Evolutionary conservation across 2,797 vertebrate genomes (phyloP).

Genomic region (Aratinga solstitialis): DNA sequence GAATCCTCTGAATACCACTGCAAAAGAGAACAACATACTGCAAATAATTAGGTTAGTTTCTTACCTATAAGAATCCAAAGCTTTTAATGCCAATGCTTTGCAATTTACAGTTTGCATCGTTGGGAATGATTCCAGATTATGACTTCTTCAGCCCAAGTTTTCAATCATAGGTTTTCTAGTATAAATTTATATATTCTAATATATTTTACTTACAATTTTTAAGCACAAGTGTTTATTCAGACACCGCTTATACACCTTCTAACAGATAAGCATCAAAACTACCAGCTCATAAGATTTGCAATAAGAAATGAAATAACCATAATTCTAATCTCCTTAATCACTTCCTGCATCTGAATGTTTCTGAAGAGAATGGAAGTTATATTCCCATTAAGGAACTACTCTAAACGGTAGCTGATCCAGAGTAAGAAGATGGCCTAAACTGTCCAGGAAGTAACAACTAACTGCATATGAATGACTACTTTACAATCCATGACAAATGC

Average conservation of each 20-base stretch:
- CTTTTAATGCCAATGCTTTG: not conserved
- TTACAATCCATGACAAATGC: not conserved
- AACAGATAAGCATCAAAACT: not conserved
- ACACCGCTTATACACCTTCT: accelerated
- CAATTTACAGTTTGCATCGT: not conserved
- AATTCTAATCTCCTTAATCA: not conserved
- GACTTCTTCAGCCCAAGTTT: not conserved
- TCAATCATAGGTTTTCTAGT: not conserved
- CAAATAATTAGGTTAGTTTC: not conserved
- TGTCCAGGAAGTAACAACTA: not conserved
- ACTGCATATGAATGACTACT: not conserved
- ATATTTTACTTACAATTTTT: not conserved
- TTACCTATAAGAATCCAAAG: not conserved
- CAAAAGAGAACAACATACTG: not conserved
- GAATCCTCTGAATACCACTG: not conserved
- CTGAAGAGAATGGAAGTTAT: not conserved
- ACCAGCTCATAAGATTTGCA: not conserved
- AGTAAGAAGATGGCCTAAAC: not conserved
- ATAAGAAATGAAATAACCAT: not conserved
- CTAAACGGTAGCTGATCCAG: not conserved
- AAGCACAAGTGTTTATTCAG: not conserved
- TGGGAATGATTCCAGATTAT: not conserved
- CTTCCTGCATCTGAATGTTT: not conserved
- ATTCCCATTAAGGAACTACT: not conserved
- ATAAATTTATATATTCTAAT: not conserved